Conservation (phyloP, 2,888 invertebrate species). For the Dusona sp. region DNA sequence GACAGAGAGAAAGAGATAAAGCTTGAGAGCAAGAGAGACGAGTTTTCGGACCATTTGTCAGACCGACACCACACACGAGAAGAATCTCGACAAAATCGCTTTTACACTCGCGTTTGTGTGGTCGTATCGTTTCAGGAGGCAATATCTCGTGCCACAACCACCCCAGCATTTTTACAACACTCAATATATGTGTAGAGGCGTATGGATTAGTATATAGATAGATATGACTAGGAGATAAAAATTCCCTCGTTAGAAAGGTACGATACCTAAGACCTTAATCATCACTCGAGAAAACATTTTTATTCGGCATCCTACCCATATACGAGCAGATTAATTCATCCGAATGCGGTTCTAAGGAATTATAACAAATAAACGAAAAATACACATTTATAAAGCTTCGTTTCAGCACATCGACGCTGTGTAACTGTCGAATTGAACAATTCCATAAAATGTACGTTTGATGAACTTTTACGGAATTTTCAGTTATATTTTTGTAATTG, state of each 20-base stretch:
- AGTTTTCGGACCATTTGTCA: constrained; percentile 77
- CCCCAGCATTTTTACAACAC: constrained; percentile 48
- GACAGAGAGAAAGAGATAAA: constrained; percentile 37
- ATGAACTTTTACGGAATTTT: not conserved
- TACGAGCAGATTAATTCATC: constrained; percentile 19
- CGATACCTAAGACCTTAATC: constrained; percentile 48
- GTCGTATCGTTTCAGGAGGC: constrained; percentile 67
- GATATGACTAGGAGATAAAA: constrained; percentile 52
- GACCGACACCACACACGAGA: constrained; percentile 75
- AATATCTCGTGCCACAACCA: constrained; percentile 52
- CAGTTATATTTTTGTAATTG: not conserved
- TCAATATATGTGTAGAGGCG: constrained; percentile 5
- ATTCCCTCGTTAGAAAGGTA: constrained; percentile 56
- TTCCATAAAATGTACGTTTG: not conserved
- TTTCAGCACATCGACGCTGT: not conserved
- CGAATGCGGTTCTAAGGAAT: constrained; percentile 4
- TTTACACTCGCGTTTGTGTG: constrained; percentile 73
- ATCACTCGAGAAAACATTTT: constrained; percentile 39
- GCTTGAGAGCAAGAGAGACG: constrained; percentile 61
- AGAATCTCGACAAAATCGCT: constrained; percentile 75
- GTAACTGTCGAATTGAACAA: not conserved
- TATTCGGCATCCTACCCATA: constrained; percentile 8
- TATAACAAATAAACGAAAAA: not conserved
- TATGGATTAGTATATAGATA: constrained; percentile 21
- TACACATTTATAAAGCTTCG: not conserved